phyloP scores from a whole-genome alignment of 92 coral and sea anemone genomes.

The Heliopora coerulea region DNA sequence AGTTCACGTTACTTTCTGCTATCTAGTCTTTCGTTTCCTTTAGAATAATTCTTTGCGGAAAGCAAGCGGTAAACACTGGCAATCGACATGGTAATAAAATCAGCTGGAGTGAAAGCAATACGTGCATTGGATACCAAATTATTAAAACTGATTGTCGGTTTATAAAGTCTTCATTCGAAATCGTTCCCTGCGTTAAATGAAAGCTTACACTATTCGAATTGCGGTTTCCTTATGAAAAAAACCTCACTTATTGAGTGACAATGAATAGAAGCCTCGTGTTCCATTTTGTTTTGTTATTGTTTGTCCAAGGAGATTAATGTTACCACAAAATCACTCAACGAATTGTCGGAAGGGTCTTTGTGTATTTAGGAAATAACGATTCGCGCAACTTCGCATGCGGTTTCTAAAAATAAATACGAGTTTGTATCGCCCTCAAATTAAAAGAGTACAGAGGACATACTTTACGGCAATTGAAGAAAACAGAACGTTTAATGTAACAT shows the following conservation, averaged over 20 bases:
- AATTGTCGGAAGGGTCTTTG: constrained; percentile 34
- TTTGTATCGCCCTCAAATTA: no score
- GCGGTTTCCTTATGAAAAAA: no score
- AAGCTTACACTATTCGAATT: no score
- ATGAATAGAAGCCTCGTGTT: constrained; percentile 1
- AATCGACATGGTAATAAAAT: background rate
- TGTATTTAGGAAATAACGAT: constrained; percentile 1
- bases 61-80: background rate
- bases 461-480: no score
- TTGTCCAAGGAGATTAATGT: constrained; percentile 8
- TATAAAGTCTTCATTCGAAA: background rate
- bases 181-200: no score
- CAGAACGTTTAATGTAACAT: no score
- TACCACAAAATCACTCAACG: constrained; percentile 31
- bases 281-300: constrained; percentile 8
- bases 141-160: background rate
- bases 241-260: no score
- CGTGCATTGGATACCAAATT: background rate
- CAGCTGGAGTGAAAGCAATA: background rate
- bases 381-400: constrained; percentile 23
- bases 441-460: no score
- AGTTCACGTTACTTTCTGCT: no score
- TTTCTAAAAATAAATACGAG: constrained; percentile 8
- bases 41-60: background rate
- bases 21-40: background rate